Conservation (phyloP, 30 jellyfish, hydroid and myxozoan species). For the Hydractinia symbiolongicarpus region DNA sequence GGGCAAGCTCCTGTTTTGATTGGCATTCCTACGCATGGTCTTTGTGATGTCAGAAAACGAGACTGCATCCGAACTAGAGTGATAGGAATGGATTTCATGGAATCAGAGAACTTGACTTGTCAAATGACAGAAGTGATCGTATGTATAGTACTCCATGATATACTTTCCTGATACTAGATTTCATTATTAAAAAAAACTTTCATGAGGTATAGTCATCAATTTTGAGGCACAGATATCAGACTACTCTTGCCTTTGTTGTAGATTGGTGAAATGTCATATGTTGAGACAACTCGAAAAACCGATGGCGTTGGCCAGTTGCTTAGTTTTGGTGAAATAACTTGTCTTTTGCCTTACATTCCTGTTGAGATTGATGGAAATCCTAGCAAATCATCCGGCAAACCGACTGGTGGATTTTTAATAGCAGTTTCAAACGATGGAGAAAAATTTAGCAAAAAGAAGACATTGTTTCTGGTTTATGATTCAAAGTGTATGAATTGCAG, state of each 20-base stretch:
- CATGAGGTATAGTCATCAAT: too few relatives aligned
- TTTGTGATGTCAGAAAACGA: constrained; percentile 66
- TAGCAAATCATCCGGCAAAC: constrained; percentile 8
- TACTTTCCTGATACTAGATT: too few relatives aligned
- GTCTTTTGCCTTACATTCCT: constrained; percentile 39
- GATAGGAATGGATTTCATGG: constrained; percentile 63
- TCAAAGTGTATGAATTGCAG: constrained; percentile 67
- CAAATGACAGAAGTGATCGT: constrained; percentile 51
- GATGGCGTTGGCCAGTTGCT: constrained; percentile 37
- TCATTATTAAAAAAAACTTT: too few relatives aligned
- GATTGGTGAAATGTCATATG: not conserved
- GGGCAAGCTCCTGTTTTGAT: constrained; percentile 46
- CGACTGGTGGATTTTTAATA: constrained; percentile 53
- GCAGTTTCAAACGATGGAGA: constrained; percentile 55
- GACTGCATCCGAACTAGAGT: constrained; percentile 69
- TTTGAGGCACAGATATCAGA: too few relatives aligned
- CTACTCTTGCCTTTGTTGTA: not conserved
- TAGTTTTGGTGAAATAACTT: constrained; percentile 56
- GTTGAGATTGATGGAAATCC: constrained; percentile 18
- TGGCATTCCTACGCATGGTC: constrained; percentile 37
- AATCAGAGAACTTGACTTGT: constrained; percentile 45
- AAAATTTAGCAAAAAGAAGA: constrained; percentile 34
- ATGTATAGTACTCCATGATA: not conserved
- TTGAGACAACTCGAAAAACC: constrained; percentile 1
- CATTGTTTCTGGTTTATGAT: constrained; percentile 47